Conservation (phyloP, 2,888 invertebrate genomes). For the Flexamia atlantica region DNA sequence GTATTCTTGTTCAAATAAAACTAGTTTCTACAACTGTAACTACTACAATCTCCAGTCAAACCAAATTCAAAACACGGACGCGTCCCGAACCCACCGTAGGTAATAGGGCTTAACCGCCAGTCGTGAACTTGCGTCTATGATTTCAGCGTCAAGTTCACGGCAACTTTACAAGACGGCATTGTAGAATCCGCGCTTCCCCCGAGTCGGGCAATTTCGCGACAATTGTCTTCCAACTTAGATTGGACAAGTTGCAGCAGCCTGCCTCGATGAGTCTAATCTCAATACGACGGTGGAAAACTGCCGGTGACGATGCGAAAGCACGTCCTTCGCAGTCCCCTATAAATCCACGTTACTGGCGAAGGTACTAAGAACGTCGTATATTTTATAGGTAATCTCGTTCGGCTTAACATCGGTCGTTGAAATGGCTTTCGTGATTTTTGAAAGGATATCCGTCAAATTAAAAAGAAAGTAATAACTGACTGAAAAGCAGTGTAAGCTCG, state of each 20-base stretch:
- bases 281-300: conserved; percentile 46
- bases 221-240: conserved; percentile 60
- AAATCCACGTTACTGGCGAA: conserved; percentile 16
- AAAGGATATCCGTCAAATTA: conserved; percentile 53
- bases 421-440: conserved; percentile 51
- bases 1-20: too few species aligned
- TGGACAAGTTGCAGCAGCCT: conserved; percentile 51
- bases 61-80: neutral
- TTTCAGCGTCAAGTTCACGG: conserved; percentile 15
- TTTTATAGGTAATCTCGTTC: conserved; percentile 51
- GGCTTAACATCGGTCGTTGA: conserved; percentile 50
- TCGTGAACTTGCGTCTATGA: conserved; percentile 20
- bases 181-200: conserved; percentile 16
- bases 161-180: conserved; percentile 46
- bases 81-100: neutral
- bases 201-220: conserved; percentile 41
- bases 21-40: too few species aligned
- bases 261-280: conserved; percentile 55
- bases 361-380: conserved; percentile 48
- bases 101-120: conserved; percentile 7
- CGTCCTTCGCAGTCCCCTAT: conserved; percentile 10
- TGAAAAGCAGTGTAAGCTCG: conserved; percentile 52
- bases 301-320: neutral
- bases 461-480: conserved; percentile 53
- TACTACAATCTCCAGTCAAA: too few species aligned